Evolutionary conservation across 2,113 vertebrate genomes (phyloP), one percentile per base, ranked within the genome.

Genomic region (Typhlomys cinereus): DNA sequence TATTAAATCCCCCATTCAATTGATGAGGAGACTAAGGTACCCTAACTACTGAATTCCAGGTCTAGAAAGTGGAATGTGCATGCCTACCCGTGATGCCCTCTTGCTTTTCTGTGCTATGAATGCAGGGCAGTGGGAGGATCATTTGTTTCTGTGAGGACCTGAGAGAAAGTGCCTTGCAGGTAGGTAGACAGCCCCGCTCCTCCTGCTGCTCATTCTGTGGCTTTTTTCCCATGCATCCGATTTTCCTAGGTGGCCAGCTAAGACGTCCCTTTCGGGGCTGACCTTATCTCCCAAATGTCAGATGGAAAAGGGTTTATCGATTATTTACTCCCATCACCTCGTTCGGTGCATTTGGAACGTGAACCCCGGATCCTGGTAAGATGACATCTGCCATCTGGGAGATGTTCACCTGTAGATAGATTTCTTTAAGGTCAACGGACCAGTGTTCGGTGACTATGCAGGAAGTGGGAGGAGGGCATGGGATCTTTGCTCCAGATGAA

Each of bases 181-280:
- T 67, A 36, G 20, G n/a, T 10, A 59, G 73, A 64, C 52, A 75
- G 52, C 17, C 20, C 44, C 62, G 59, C 34, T 29, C 62, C 41
- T 76, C 25, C 48, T 88, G 70, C 82, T 74, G 13, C n/a, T 21
- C 57, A 52, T 23, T 36, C 46, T 1, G 0, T 11, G 31, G 48
- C 21, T 31, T 36, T 59, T 94, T 88, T 44, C 73, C 64, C 21
- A 64, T 59, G 23, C 46, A 27, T 39, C 59, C 14, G 41, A 92
- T 46, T 86, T 92, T 44, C 46, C 6, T 86, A 36, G 8, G 21
- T 93, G 64, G 62, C 29, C 48, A 39, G 29, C 44, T 81, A 31
- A 91, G 76, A 91, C 36, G n/a, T 88, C 34, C 82, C 36, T 88
- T 31, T 44, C 23, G n/a, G n/a, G n/a, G n/a, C n/a, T n/a, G n/a